Base-by-base conservation (phyloP, 2,797 vertebrate species). In the Gymnothorax javanicus region DNA sequence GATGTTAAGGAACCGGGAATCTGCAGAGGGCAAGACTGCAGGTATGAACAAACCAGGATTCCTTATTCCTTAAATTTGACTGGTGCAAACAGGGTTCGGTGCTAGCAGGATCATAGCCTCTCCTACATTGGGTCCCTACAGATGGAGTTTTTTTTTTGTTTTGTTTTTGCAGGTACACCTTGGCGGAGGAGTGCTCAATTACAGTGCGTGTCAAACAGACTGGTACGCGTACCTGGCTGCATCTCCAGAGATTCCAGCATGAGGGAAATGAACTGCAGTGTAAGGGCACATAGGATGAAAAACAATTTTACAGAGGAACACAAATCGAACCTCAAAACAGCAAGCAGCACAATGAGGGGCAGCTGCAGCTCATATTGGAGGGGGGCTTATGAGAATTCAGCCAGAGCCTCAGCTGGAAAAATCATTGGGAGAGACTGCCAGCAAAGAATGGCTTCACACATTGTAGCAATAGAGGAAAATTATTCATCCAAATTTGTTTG, bases 1-100 rank as follows among this genome's bases (percentile, higher is more conserved):
- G 88, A 87, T 87, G 87, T 88, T 87, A 91, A 87, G 87, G 81
- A 89, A 87, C 57, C 89, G 82, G 79, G 85, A 92, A 90, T 87
- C 84, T 90, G 87, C 89, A 73, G 52, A 82, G 50, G 7, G 62
- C 64, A 56, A 83, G 81, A 43, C 62, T 11, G 60, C 12, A 71
- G 85, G 33, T 25, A 54, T 75, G 73, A 50, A 82, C 79, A 69
- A 82, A 82, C 62, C 60, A 56, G 57, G 15, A n/a, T 54, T 3
- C n/a, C 54, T 56, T 60, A n/a, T n/a, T 82, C 33, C 33, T 43
- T 43, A 43, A 43, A 43, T 43, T 43, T 43, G 33, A 43, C 67
- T 43, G 25, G 57, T 77, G 8, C 20, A 64, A 43, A 82, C 25
- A 25, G 79, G 82, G 52, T 57, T 64, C 64, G n/a, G 64, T 64